A percentile compares a stretch with the other conserved stretches of the same genome.
These are phyloP conservation scores for Calliphora vicina DNA, from an alignment of 1,140 invertebrate species.

Conservation along the genomic window DNA sequence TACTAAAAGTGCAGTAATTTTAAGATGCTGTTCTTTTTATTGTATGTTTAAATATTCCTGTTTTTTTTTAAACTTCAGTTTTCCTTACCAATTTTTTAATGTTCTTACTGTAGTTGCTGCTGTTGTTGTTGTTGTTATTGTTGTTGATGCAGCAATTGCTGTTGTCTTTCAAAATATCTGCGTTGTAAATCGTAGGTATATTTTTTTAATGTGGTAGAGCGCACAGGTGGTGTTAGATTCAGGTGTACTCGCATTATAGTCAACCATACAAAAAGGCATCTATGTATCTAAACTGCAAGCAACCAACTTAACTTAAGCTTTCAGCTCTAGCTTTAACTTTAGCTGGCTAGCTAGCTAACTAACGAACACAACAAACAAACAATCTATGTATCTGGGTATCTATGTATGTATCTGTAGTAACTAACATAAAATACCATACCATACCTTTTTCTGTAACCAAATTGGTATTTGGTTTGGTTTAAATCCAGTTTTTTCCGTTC, in stretches of 20 bases:
- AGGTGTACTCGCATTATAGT: constrained; percentile 30
- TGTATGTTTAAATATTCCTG: not conserved
- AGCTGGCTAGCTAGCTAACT: no score
- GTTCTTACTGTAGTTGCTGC: constrained; percentile 36
- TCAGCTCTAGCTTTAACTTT: no score
- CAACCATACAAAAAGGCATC: not conserved
- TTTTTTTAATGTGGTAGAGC: constrained; percentile 28
- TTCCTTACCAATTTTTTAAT: constrained; percentile 40
- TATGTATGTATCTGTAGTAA: no score
- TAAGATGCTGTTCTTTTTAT: constrained; percentile 3
- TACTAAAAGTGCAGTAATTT: constrained; percentile 5
- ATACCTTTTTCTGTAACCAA: constrained; percentile 32
- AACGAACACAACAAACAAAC: no score
- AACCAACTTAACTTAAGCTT: not conserved
- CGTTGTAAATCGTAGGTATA: constrained; percentile 39
- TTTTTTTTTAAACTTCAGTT: not conserved
- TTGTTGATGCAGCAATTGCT: constrained; percentile 34
- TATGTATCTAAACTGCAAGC: not conserved
- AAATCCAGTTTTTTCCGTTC: constrained; percentile 29
- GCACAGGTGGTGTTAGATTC: constrained; percentile 34
- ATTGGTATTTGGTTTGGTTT: constrained; percentile 20
- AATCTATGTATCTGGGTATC: no score
- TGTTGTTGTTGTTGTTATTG: constrained; percentile 30
- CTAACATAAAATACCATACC: not conserved
- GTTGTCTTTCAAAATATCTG: constrained; percentile 21